phyloP scores from a whole-genome alignment of 2,888 invertebrate species.

The Thereva nobilitata region DNA sequence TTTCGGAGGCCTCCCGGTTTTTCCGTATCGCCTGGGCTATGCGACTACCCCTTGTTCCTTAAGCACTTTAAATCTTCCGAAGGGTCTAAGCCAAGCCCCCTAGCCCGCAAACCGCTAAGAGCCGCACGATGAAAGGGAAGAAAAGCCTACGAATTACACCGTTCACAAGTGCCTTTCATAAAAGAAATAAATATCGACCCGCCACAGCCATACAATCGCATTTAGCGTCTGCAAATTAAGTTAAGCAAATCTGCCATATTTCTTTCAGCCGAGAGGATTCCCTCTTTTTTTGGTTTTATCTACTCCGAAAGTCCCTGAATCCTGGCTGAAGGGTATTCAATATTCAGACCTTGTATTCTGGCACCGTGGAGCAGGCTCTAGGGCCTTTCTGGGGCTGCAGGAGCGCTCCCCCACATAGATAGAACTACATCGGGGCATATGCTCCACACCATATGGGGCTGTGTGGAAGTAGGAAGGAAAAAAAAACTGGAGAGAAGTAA shows the following conservation, averaged over 20 bases:
- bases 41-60: constrained; percentile 23
- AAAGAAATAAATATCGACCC: constrained; percentile 43
- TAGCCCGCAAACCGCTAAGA: too few species aligned
- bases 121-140: constrained; percentile 8
- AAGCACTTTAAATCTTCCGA: constrained; percentile 36
- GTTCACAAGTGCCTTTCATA: constrained; percentile 39
- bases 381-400: constrained; percentile 19
- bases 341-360: constrained; percentile 37
- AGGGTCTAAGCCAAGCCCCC: constrained; percentile 33
- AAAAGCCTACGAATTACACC: constrained; percentile 29
- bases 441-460: constrained; percentile 26
- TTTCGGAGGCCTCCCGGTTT: too few species aligned
- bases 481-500: constrained; percentile 10
- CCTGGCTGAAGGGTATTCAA: constrained; percentile 37
- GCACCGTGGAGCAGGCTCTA: constrained; percentile 12
- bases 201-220: constrained; percentile 42
- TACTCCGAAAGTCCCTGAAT: constrained; percentile 24
- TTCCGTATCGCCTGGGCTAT: too few species aligned
- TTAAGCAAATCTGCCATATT: constrained; percentile 44
- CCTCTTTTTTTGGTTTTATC: constrained; percentile 34
- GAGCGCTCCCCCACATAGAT: constrained; percentile 1
- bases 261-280: constrained; percentile 29
- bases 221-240: constrained; percentile 46
- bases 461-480: constrained; percentile 29
- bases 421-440: constrained; percentile 24